These are phyloP conservation scores for Aeoliscus strigatus DNA, from an alignment of 2,797 vertebrate genomes.

Conservation along the genomic window DNA sequence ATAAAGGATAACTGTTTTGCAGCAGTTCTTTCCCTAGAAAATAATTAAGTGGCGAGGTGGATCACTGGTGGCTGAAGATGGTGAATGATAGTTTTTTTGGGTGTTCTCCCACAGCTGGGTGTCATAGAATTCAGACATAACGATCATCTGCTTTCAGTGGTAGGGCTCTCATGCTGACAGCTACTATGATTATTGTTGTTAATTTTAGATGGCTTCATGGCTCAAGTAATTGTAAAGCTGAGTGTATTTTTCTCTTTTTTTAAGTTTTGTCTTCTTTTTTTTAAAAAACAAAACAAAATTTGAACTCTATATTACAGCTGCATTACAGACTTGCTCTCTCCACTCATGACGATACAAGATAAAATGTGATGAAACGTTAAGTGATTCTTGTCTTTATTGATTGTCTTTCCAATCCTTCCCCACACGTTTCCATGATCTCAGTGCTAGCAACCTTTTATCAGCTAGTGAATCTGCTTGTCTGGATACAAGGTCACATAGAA, in stretches of 20 bases:
- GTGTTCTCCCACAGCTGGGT: constrained; percentile 22
- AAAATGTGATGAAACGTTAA: constrained; percentile 69
- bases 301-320: constrained; percentile 72
- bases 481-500: too few relatives aligned
- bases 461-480: too few relatives aligned
- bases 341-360: constrained; percentile 70
- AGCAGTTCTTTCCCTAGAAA: constrained; percentile 43
- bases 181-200: constrained; percentile 66
- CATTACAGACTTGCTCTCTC: constrained; percentile 72
- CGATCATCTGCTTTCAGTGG: constrained; percentile 66
- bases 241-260: constrained; percentile 57
- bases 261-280: too few relatives aligned
- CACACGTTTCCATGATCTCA: too few relatives aligned
- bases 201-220: constrained; percentile 72
- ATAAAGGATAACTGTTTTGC: constrained; percentile 47
- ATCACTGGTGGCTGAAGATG: too few relatives aligned
- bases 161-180: constrained; percentile 64
- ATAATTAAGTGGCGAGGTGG: constrained; percentile 6
- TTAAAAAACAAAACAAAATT: constrained; percentile 30
- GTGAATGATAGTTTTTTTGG: too few relatives aligned
- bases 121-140: constrained; percentile 69
- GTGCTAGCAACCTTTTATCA: too few relatives aligned
- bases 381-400: constrained; percentile 47
- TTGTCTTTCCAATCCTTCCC: not conserved
- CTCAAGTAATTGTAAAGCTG: constrained; percentile 69